These are phyloP conservation scores for Terebella lapidaria DNA, from an alignment of 2,888 invertebrate genomes.

Conservation along the genomic window DNA sequence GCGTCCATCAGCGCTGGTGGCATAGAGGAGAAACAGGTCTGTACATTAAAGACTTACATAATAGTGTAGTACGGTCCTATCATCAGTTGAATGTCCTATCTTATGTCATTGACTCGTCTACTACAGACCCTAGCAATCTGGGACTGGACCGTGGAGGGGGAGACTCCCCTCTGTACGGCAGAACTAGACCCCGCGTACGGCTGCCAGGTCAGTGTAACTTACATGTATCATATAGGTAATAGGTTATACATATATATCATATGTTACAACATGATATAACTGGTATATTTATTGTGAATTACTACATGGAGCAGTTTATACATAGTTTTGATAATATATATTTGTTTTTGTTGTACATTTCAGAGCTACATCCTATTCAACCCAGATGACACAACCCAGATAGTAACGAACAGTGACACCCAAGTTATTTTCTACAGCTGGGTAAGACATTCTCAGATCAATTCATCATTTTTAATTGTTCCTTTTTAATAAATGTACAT, in stretches of 20 bases:
- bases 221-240: not conserved
- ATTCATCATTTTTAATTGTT: too few species aligned
- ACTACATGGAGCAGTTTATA: too few species aligned
- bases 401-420: slow-evolving; percentile 51
- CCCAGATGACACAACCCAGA: slow-evolving; percentile 44
- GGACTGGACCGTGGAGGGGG: slow-evolving; percentile 54
- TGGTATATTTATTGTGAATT: too few species aligned
- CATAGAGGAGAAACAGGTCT: slow-evolving; percentile 35
- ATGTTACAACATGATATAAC: too few species aligned
- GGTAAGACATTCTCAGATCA: slow-evolving; percentile 33
- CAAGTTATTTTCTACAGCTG: slow-evolving; percentile 52
- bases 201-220: slow-evolving; percentile 5
- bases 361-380: slow-evolving; percentile 50
- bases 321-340: too few species aligned
- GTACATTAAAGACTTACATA: not conserved
- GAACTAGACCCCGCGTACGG: slow-evolving; percentile 33
- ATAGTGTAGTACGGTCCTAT: not conserved
- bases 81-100: not conserved
- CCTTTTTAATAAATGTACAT: too few species aligned
- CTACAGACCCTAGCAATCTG: slow-evolving; percentile 48
- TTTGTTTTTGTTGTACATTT: slow-evolving; percentile 1
- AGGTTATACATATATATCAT: not conserved
- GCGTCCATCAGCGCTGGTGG: slow-evolving; percentile 47
- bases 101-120: not conserved
- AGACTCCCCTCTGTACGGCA: slow-evolving; percentile 47